Conservation (phyloP, 92 coral and sea anemone species). For the Phenganax subtilis region DNA sequence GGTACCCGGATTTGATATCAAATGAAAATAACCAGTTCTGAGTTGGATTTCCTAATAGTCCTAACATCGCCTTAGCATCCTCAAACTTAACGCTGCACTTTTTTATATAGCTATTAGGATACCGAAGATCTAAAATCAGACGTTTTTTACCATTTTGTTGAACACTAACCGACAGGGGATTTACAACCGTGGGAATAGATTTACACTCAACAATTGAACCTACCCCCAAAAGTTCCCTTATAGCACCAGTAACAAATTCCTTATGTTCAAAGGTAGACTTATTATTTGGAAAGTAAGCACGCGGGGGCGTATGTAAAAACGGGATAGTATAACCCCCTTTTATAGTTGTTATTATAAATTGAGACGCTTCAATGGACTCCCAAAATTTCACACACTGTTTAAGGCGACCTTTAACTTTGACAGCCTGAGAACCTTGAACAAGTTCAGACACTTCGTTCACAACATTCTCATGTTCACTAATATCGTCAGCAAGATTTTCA, state of each 20-base stretch:
- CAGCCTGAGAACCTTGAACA: conserved; percentile 20
- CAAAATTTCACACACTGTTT: conserved; percentile 37
- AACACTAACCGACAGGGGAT: conserved; percentile 52
- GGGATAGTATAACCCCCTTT: conserved; percentile 49
- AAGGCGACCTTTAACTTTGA: conserved; percentile 50
- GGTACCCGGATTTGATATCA: conserved; percentile 52
- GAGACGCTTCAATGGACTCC: conserved; percentile 43
- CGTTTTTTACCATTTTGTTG: conserved; percentile 43
- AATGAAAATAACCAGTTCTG: conserved; percentile 35
- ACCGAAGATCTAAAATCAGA: conserved; percentile 31
- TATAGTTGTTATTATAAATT: conserved; percentile 36
- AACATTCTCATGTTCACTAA: neutral
- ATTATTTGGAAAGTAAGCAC: conserved; percentile 44
- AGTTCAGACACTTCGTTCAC: neutral
- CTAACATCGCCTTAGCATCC: neutral
- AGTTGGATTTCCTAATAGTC: neutral
- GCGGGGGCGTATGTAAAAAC: conserved; percentile 47
- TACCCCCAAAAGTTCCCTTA: conserved; percentile 39
- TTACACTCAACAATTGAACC: conserved; percentile 45
- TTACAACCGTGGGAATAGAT: conserved; percentile 36
- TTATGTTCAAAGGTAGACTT: conserved; percentile 43
- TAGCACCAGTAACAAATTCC: conserved; percentile 43
- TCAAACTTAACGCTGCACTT: conserved; percentile 36
- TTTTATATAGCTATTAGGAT: conserved; percentile 11
- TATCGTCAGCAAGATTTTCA: too few species aligned